These are phyloP conservation scores for Corythornis vintsioides DNA, from an alignment of 2,113 vertebrate species.

Conservation along the genomic window DNA sequence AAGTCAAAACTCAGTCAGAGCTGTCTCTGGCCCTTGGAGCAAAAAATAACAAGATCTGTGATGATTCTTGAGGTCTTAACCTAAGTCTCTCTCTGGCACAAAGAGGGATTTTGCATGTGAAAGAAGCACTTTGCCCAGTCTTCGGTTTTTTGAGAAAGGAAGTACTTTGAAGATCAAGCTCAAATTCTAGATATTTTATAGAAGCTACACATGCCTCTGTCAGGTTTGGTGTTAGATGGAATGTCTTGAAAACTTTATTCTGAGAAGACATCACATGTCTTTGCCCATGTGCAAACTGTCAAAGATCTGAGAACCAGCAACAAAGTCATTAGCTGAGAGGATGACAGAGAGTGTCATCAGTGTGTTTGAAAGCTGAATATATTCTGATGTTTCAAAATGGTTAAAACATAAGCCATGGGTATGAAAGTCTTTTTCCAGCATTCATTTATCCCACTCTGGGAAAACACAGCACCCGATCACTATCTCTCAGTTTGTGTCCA, in stretches of 20 bases:
- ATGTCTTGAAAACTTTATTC: not conserved
- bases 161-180: not conserved
- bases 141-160: not conserved
- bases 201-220: not conserved
- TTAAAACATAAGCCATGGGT: not conserved
- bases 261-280: not conserved
- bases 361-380: not conserved
- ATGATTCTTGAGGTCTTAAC: not conserved
- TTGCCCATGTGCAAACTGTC: not conserved
- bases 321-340: not conserved
- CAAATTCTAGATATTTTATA: not conserved
- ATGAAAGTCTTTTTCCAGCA: not conserved
- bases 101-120: accelerated
- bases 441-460: not conserved
- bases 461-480: not conserved
- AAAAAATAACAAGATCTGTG: not conserved
- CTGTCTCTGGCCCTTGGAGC: not conserved
- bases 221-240: not conserved
- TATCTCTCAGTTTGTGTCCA: not conserved
- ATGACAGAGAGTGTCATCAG: not conserved
- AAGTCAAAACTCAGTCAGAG: not conserved
- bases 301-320: not conserved
- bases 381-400: not conserved
- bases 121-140: not conserved
- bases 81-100: not conserved